A percentile compares a stretch with the other conserved stretches of the same genome.
phyloP scores from a whole-genome alignment of 2,797 vertebrate species.

The Carcharodon carcharias region DNA sequence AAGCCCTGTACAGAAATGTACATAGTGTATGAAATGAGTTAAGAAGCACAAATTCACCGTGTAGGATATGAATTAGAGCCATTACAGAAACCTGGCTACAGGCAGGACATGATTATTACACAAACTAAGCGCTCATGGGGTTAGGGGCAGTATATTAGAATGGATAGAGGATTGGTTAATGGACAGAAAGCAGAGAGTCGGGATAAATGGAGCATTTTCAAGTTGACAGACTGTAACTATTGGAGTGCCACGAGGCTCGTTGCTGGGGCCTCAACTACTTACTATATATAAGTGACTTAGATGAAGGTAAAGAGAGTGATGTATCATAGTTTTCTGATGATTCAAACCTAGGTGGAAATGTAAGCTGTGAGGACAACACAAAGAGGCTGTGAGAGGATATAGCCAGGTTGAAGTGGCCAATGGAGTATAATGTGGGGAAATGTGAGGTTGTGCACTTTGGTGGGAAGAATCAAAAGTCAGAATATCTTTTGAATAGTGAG shows the following conservation, averaged over 20 bases:
- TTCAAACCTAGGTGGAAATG: neutral
- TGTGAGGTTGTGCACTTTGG: neutral
- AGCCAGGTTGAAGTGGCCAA: no score
- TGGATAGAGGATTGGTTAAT: neutral
- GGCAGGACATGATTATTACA: neutral
- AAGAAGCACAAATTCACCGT: neutral
- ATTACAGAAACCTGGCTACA: neutral
- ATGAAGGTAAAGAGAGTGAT: neutral
- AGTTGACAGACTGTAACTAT: neutral
- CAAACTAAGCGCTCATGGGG: neutral
- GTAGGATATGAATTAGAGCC: neutral
- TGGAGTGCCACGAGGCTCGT: neutral
- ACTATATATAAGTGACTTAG: neutral
- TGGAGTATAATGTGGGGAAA: no score
- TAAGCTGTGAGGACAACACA: neutral
- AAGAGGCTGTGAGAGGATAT: no score
- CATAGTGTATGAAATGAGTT: neutral
- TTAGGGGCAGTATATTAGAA: neutral
- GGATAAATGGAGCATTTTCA: neutral
- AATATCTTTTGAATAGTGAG: neutral
- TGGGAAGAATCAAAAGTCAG: neutral
- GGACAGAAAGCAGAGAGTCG: neutral
- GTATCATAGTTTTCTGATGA: neutral
- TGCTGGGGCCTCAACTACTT: neutral
- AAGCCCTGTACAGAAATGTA: neutral